Evolutionary conservation across 2,113 vertebrate genomes (phyloP), one percentile per base, ranked within the genome.

Genomic region (Melanerpes formicivorus): DNA sequence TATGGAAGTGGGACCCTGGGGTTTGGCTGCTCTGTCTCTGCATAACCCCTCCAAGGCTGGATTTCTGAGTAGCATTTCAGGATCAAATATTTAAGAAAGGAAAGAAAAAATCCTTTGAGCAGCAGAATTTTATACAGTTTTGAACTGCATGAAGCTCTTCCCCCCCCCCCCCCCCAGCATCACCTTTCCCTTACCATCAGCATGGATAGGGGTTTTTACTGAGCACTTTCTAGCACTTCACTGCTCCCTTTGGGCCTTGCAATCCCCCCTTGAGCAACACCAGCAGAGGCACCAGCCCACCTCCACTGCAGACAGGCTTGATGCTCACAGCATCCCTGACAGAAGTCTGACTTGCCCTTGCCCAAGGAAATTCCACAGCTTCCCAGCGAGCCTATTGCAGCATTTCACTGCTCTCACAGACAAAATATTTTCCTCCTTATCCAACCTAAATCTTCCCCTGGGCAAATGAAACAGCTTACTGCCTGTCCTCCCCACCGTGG

Each of bases 321-420:
- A 16, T 18, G 37, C 50, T 92, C 34, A 44, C 0, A 0, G 82
- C 56, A 74, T 73, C 72, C 54, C 69, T 87, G 85, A 91, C 85
- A 90, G 85, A 87, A 74, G 64, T 67, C 56, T 59, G 67, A 85
- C 65, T 90, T 88, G 82, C 83, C 88, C 90, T 95, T 88, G 88
- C 82, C 80, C 80, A 86, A 83, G 90, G 48, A 95, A 95, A 95
- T 90, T 86, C 91, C 85, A 78, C 2, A 1, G 72, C 80, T 91
- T 91, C 90, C 90, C 88, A 72, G 83, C 44, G 65, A 95, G 73
- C 14, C 65, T 75, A 65, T 88, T 91, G 85, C 82, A 88, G 91
- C 85, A 75, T 71, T 87, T 95, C 90, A 95, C 67, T 83, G 82
- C 88, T 94, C 92, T 93, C 69, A 21, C 81, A 95, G 82, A 90